Conservation (phyloP, 2,113 vertebrate species). For the Zingel zingel region DNA sequence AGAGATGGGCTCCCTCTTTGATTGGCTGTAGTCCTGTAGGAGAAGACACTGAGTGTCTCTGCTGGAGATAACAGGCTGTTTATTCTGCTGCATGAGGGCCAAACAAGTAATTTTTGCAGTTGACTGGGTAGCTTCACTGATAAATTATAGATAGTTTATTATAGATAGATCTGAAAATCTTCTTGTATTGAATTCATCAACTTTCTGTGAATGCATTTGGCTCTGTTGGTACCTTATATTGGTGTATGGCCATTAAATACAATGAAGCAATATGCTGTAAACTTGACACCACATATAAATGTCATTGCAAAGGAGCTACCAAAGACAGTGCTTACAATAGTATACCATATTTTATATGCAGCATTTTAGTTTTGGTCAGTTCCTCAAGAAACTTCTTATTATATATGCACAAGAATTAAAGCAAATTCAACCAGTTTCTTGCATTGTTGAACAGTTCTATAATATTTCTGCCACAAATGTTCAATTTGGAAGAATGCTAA, state of each 20-base stretch:
- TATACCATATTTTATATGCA: background rate
- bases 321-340: background rate
- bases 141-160: conserved; percentile 9
- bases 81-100: conserved; percentile 12
- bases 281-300: background rate
- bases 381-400: background rate
- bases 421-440: background rate
- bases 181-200: background rate
- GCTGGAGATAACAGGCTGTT: conserved; percentile 33
- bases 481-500: background rate
- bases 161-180: background rate
- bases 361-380: background rate
- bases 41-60: conserved; percentile 6
- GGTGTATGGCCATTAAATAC: background rate
- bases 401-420: background rate
- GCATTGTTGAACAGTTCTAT: background rate
- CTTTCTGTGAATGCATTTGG: background rate
- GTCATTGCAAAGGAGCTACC: background rate
- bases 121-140: conserved; percentile 5
- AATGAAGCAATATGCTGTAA: background rate
- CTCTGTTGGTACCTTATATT: background rate
- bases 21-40: conserved; percentile 21
- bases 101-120: conserved; percentile 22
- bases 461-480: background rate
- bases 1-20: conserved; percentile 23